phyloP scores from a whole-genome alignment of 1,140 invertebrate genomes.

The Bursaphelenchus mucronatus region DNA sequence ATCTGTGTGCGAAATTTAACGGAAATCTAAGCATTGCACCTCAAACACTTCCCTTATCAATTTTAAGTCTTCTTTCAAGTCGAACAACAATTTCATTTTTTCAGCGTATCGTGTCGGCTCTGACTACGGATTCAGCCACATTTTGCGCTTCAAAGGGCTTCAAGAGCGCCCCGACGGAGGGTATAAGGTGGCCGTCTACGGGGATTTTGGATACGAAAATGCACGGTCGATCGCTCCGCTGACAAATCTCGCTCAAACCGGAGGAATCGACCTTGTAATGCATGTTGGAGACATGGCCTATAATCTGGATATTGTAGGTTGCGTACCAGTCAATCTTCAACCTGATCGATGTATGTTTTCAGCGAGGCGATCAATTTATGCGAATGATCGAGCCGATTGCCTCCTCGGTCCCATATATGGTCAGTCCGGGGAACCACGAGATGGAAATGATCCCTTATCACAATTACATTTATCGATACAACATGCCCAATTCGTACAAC shows the following conservation, averaged over 20 bases:
- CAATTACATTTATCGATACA: conserved; percentile 37
- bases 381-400: conserved; percentile 77
- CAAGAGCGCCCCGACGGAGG: conserved; percentile 59
- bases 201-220: conserved; percentile 65
- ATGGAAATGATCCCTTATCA: conserved; percentile 59
- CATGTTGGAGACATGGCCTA: conserved; percentile 60
- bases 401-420: conserved; percentile 83
- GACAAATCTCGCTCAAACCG: conserved; percentile 60
- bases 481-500: conserved; percentile 37
- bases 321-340: conserved; percentile 62
- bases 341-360: conserved; percentile 67
- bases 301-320: conserved; percentile 60
- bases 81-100: background rate
- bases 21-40: no score
- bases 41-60: no score
- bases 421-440: conserved; percentile 83
- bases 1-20: no score
- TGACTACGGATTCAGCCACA: conserved; percentile 60
- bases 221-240: conserved; percentile 62
- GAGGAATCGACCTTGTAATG: conserved; percentile 64
- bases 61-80: no score
- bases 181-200: conserved; percentile 63
- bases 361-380: conserved; percentile 78
- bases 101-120: conserved; percentile 11
- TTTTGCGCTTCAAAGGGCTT: conserved; percentile 60